These are phyloP conservation scores for Philantomba maxwellii DNA, from an alignment of 2,113 vertebrate genomes.

Conservation along the genomic window DNA sequence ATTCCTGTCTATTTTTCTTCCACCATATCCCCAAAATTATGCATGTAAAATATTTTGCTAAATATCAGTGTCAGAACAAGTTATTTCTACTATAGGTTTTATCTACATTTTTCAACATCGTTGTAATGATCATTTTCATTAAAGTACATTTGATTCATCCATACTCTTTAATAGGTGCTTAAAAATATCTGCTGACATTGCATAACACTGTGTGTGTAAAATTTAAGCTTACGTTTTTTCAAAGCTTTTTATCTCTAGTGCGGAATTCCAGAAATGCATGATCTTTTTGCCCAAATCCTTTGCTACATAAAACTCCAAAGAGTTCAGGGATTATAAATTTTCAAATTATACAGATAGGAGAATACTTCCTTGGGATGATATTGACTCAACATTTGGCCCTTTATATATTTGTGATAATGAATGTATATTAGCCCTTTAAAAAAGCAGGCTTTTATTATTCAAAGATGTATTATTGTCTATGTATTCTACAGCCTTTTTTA, in stretches of 20 bases:
- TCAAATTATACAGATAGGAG: not conserved
- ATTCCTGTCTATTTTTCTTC: not conserved
- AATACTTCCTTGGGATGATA: not conserved
- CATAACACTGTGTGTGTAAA: not conserved
- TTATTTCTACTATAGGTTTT: not conserved
- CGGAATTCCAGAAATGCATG: not conserved
- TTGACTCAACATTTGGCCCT: not conserved
- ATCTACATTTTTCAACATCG: not conserved
- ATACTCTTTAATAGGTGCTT: not conserved
- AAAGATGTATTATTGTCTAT: not conserved
- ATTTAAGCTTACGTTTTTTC: not conserved
- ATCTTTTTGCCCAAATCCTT: not conserved
- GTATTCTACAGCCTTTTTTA: not conserved
- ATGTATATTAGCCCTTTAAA: not conserved
- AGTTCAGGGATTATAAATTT: not conserved
- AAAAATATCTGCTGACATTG: not conserved
- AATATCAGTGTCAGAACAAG: not conserved
- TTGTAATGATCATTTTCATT: not conserved
- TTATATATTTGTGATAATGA: not conserved
- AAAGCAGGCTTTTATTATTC: not conserved
- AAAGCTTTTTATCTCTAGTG: not conserved
- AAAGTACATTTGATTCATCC: not conserved
- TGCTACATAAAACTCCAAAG: not conserved
- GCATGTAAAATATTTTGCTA: not conserved
- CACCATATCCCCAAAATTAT: not conserved